Evolutionary conservation across 1,140 invertebrate genomes (phyloP), one percentile per base, ranked within the genome.

Genomic region (Drosophila repleta): DNA sequence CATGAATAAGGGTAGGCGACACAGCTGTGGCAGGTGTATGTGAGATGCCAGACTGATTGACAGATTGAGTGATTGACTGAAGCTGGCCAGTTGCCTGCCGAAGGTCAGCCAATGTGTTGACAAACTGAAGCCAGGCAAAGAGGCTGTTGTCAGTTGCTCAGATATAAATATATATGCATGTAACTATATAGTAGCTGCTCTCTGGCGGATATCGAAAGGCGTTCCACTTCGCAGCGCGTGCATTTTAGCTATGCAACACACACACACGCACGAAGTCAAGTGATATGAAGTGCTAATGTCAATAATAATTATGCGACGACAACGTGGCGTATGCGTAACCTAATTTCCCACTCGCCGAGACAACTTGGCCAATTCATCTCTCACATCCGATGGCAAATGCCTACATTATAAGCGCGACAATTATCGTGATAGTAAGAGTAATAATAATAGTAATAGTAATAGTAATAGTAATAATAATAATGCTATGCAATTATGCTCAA

Each of bases 21-120:
- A 37, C 39, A 49, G 26, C 18, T 21, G 15, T 21, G 15, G 18
- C 61, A 67, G 56, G 35, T 60, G 46, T 26, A 15, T 11, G 5
- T 1, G 32, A 65, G 41, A 41, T n/a, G 32, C 45, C 66, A 13
- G 49, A 52, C 26, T 62, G 39, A 65, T 56, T 55, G 58, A 60
- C 48, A 62, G 15, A 18, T 29, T 21, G 32, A 48, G 18, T 13
- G 32, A 58, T 39, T 58, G 62, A 66, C 17, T 74, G 77, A 66
- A 55, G 41, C 49, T 63, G 35, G 35, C 29, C 21, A 64, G 78
- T 21, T 48, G 57, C 66, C 55, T 56, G 67, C 70, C 76, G 79
- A 83, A 83, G 79, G 79, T 83, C 79, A 73, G 32, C 32, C 32
- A 72, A 75, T 58, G 58, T 57, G 71, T 65, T 83, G 79, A 82